Conservation (phyloP, 2,113 vertebrate species). For the Pseudopipra pipra region DNA sequence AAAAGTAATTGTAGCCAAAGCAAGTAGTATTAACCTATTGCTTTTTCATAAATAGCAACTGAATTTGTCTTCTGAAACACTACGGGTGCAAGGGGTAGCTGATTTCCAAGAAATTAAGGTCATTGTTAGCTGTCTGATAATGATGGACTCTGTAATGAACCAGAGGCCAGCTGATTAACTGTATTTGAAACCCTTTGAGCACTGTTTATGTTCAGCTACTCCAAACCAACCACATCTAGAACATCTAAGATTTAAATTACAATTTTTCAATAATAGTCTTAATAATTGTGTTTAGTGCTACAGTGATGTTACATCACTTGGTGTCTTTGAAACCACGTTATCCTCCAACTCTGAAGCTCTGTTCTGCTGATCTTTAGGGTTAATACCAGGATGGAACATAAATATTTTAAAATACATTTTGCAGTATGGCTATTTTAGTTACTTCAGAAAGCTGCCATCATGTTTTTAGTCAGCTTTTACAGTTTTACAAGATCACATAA, state of each 20-base stretch:
- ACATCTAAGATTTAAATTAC: neutral
- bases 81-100: neutral
- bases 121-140: neutral
- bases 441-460: neutral
- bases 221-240: neutral
- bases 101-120: neutral
- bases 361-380: neutral
- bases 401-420: neutral
- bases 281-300: neutral
- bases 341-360: neutral
- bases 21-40: neutral
- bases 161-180: neutral
- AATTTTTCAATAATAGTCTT: neutral
- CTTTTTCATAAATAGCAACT: neutral
- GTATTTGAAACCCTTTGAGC: neutral
- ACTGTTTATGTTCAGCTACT: neutral
- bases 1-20: neutral
- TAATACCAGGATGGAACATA: neutral
- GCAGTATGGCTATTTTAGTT: neutral
- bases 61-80: neutral
- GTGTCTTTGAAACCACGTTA: neutral
- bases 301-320: neutral
- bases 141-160: neutral
- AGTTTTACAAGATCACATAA: neutral
- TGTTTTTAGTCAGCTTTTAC: neutral